phyloP scores from a whole-genome alignment of 2,888 invertebrate genomes.

The Julus scanicus region DNA sequence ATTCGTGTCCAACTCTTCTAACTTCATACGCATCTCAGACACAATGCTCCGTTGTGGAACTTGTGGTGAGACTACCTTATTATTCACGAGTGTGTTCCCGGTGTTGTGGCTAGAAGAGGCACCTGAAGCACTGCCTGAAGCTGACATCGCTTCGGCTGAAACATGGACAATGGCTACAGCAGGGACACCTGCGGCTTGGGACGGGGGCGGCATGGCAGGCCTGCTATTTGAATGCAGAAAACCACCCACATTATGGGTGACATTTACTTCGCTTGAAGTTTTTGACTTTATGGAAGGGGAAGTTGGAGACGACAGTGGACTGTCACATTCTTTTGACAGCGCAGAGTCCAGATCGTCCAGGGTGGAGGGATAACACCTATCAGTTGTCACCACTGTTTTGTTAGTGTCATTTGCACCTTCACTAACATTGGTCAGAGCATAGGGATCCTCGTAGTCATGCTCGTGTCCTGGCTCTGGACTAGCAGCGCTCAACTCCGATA shows the following conservation, averaged over 20 bases:
- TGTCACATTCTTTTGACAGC: not conserved
- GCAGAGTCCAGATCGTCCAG: conserved; percentile 15
- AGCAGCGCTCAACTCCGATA: conserved; percentile 60
- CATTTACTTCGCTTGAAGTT: not conserved
- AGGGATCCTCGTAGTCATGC: conserved; percentile 55
- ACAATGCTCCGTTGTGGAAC: not conserved
- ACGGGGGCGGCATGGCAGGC: not conserved
- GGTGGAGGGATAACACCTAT: not conserved
- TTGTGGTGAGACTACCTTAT: not conserved
- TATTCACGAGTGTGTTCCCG: not conserved
- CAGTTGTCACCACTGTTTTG: not conserved
- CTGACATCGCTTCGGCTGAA: not conserved
- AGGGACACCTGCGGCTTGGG: not conserved
- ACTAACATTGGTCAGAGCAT: not conserved
- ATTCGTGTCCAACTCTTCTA: conserved; percentile 38
- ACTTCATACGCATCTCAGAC: not conserved
- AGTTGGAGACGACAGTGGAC: not conserved
- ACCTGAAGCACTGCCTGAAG: not conserved
- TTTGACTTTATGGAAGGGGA: not conserved
- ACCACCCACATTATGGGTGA: not conserved
- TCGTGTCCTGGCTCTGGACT: conserved; percentile 72
- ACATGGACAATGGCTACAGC: not conserved
- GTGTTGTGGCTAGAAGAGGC: not conserved
- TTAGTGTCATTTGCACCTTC: conserved; percentile 27
- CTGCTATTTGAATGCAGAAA: not conserved